phyloP scores from a whole-genome alignment of 2,888 invertebrate species.

The Smittia sp. region DNA sequence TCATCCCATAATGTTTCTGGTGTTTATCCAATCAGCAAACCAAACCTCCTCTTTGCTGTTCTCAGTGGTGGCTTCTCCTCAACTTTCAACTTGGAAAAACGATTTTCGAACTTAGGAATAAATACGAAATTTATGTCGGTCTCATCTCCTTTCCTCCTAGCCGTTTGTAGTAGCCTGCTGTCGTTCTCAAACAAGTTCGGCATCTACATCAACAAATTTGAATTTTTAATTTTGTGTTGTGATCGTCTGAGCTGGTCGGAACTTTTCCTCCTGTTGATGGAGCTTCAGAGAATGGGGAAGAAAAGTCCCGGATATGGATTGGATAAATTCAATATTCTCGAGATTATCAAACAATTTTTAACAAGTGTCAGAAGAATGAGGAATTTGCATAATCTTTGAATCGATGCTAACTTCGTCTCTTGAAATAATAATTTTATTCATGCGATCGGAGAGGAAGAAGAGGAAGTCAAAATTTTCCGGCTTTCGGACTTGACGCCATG shows the following conservation, averaged over 20 bases:
- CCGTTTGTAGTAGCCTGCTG: background rate
- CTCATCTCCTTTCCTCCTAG: background rate
- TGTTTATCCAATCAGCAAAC: too few species aligned
- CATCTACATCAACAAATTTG: background rate
- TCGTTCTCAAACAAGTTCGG: background rate
- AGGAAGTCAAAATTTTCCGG: background rate
- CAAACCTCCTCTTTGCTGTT: too few species aligned
- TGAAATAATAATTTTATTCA: background rate
- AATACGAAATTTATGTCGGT: background rate
- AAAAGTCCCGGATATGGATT: background rate
- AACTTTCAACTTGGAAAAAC: background rate
- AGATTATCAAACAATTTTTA: background rate
- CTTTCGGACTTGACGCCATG: background rate
- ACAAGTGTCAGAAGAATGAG: conserved; percentile 26
- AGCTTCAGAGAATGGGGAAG: background rate
- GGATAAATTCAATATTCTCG: background rate
- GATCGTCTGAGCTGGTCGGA: background rate
- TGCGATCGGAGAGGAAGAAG: background rate
- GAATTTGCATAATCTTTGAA: conserved; percentile 37
- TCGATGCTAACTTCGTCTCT: background rate
- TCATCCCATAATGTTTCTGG: too few species aligned
- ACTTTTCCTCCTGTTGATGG: background rate
- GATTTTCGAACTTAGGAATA: background rate
- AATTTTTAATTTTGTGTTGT: background rate
- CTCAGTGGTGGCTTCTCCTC: background rate